Percentiles rank a stretch among this genome's conserved stretches.
These are phyloP conservation scores for Hypsopygia costalis DNA, from an alignment of 2,888 invertebrate genomes.

Conservation along the genomic window DNA sequence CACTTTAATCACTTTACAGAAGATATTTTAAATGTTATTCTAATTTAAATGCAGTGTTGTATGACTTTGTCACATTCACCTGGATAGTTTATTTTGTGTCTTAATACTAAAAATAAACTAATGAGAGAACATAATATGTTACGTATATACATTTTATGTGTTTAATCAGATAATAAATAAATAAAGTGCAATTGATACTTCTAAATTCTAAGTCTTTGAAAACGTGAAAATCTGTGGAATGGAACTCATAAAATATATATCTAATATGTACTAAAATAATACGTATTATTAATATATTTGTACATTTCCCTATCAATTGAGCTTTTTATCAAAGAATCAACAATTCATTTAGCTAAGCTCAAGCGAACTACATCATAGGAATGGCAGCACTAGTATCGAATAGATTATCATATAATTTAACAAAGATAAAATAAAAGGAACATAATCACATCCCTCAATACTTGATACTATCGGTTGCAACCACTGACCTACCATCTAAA, in stretches of 20 bases:
- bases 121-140: too few species aligned
- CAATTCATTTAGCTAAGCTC: constrained; percentile 5
- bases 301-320: constrained; percentile 8
- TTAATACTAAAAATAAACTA: too few species aligned
- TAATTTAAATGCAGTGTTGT: neutral
- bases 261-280: neutral
- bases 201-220: neutral
- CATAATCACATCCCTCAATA: neutral
- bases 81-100: neutral
- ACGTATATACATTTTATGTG: too few species aligned
- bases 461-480: too few species aligned
- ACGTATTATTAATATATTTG: neutral
- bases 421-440: constrained; percentile 3
- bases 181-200: neutral
- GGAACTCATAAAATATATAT: neutral
- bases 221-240: neutral
- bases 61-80: constrained; percentile 10
- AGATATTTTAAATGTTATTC: neutral
- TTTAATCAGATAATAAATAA: neutral
- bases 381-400: constrained; percentile 8
- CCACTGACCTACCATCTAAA: too few species aligned
- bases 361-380: constrained; percentile 4
- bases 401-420: constrained; percentile 3
- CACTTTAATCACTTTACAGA: neutral
- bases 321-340: constrained; percentile 3